Conservation (phyloP, 2,113 vertebrate species). For the Anser cygnoides region DNA sequence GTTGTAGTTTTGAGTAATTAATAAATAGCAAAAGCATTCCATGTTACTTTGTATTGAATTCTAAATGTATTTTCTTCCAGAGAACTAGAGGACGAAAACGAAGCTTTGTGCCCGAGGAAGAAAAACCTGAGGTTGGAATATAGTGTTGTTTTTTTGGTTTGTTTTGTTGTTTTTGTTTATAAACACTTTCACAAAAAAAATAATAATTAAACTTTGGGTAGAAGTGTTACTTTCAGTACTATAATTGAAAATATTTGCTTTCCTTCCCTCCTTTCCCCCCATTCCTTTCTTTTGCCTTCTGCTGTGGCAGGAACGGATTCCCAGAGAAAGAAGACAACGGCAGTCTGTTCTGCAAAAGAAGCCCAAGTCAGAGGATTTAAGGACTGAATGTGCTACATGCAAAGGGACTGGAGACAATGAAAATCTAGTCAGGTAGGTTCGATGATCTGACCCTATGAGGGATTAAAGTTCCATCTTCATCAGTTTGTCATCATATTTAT, state of each 20-base stretch:
- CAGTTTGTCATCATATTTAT: constrained; percentile 59
- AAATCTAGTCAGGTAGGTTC: constrained; percentile 94
- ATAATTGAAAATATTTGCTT: constrained; percentile 49
- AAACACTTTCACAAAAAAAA: constrained; percentile 29
- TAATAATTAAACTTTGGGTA: constrained; percentile 18
- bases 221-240: background rate
- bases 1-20: background rate
- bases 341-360: constrained; percentile 93
- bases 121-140: constrained; percentile 90
- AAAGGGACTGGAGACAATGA: constrained; percentile 96
- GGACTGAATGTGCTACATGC: constrained; percentile 94
- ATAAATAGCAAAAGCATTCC: background rate
- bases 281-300: constrained; percentile 15
- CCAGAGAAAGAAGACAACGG: constrained; percentile 90
- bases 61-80: constrained; percentile 78
- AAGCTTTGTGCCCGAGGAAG: constrained; percentile 90
- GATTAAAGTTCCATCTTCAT: constrained; percentile 78
- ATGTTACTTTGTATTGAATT: constrained; percentile 10
- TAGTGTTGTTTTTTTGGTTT: background rate
- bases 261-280: background rate
- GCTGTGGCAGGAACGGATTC: constrained; percentile 86
- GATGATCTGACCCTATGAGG: constrained; percentile 51
- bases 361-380: constrained; percentile 91
- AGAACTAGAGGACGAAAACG: constrained; percentile 97
- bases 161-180: background rate